Percentiles rank a stretch among this genome's conserved stretches.
phyloP scores from a whole-genome alignment of 2,797 vertebrate species.

The Pangasius macronema region DNA sequence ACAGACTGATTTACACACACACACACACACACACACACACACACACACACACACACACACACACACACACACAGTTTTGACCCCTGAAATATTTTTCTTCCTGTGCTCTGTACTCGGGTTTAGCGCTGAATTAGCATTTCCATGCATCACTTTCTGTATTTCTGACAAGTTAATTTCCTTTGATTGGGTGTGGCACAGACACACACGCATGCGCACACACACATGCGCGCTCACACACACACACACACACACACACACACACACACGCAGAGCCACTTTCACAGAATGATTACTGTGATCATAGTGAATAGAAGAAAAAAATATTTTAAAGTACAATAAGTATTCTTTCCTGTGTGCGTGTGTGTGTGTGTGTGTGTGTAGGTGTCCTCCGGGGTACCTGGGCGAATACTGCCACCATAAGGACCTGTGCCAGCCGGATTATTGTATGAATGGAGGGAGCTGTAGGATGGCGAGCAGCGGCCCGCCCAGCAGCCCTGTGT shows the following conservation, averaged over 20 bases:
- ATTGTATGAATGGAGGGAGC: constrained; percentile 86
- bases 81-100: background rate
- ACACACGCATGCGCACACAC: background rate
- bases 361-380: constrained; percentile 60
- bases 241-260: background rate
- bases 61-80: background rate
- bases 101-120: background rate
- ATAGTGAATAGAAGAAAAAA: background rate
- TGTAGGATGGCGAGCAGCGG: constrained; percentile 71
- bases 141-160: background rate
- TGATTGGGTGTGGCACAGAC: background rate
- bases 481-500: background rate
- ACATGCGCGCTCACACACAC: too few relatives aligned
- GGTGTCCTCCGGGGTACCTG: constrained; percentile 86
- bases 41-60: background rate
- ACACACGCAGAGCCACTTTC: background rate
- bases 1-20: background rate
- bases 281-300: background rate
- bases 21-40: background rate
- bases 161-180: background rate
- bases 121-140: background rate
- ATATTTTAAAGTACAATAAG: background rate
- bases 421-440: constrained; percentile 84
- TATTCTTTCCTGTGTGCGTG: background rate
- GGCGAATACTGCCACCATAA: constrained; percentile 91